Base-by-base conservation (phyloP, 2,113 vertebrate genomes). In the Herpetotheres cachinnans region DNA sequence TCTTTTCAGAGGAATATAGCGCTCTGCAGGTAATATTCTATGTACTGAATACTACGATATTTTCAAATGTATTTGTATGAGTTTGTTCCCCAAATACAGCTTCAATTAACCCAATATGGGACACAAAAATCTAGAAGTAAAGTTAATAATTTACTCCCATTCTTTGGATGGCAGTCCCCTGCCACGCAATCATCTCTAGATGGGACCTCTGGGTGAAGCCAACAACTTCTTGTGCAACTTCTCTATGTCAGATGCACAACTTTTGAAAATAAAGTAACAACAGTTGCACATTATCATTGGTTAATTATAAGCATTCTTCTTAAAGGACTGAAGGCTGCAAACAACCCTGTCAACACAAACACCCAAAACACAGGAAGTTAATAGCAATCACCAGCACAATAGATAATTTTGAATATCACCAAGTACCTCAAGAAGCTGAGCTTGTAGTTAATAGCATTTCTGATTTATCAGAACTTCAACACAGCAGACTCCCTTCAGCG, bases 331-430 rank as follows among this genome's bases (percentile, higher is more conserved):
- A 92, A 92, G 78, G 82, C 78, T 91, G 56, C 91, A 89, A 97
- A 97, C 74, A 82, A 62, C 84, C 82, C 34, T 83, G 59, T 70
- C 86, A 84, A 78, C 55, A 86, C 77, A 95, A 94, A 92, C 50
- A 86, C 81, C 74, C 87, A 74, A 92, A 91, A 67, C 34, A 81
- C 7, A 87, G 40, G 34, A 91, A 94, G 49, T 84, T 97, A 86
- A 88, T 76, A 96, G 77, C 76, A 91, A 91, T 83, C 55, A 71
- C 49, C 44, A 89, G 69, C 70, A 93, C 13, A 7, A 95, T 13
- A 88, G 76, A 77, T 90, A 95, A 95, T 96, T 94, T 29, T 81
- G 42, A 97, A 94, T 84, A 95, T 77, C 72, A 65, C 77, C 38
- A 91, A 95, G 86, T 78, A 95, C 81, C 56, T 89, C 69, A 95